Conservation (phyloP, 2,113 vertebrate species). For the Alethe diademata region DNA sequence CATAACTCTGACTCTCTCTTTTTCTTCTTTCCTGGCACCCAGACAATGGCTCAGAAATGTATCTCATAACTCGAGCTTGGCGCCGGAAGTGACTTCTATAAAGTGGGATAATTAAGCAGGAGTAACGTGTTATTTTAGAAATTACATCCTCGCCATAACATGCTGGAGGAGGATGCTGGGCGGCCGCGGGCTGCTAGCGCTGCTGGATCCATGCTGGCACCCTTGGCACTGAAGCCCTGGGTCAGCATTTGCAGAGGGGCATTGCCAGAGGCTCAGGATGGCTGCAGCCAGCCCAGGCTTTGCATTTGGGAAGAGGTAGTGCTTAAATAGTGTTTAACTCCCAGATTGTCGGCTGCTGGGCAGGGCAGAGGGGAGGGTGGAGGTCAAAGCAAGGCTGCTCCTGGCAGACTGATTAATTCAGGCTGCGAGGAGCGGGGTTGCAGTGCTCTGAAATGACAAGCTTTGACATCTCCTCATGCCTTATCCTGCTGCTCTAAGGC, state of each 20-base stretch:
- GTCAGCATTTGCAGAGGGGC: not conserved
- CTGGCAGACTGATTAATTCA: conserved; percentile 7
- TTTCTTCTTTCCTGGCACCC: conserved; percentile 41
- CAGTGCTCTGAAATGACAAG: not conserved
- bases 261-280: not conserved
- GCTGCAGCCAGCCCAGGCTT: not conserved
- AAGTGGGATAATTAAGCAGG: conserved; percentile 55
- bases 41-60: conserved; percentile 33
- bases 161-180: not conserved
- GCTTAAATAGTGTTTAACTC: not conserved
- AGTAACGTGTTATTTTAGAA: conserved; percentile 60
- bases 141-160: conserved; percentile 46
- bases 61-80: conserved; percentile 18
- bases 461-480: not conserved
- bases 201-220: not conserved
- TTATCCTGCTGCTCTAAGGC: not conserved
- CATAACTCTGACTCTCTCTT: conserved; percentile 29
- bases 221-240: rapidly evolving
- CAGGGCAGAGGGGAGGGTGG: not conserved
- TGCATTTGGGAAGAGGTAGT: not conserved
- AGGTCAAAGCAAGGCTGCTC: conserved; percentile 33
- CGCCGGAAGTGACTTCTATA: conserved; percentile 48
- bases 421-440: not conserved
- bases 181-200: not conserved
- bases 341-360: not conserved